Base-by-base conservation (phyloP, 2,888 invertebrate genomes). In the Aquatica leii region DNA sequence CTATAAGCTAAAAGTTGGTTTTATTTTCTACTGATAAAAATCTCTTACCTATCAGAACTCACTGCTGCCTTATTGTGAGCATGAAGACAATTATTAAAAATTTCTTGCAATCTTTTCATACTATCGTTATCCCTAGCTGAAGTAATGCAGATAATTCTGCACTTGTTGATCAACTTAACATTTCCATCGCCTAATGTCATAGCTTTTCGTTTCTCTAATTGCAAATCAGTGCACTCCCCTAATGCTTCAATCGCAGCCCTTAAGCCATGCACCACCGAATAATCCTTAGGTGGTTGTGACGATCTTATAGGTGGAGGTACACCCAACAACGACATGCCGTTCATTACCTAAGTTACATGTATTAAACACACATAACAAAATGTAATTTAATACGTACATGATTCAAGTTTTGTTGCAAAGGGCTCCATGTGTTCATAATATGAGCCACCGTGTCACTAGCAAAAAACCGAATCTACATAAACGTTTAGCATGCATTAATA, bases 101-200 rank as follows among this genome's bases (percentile, higher is more conserved):
- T 95, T 71, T 95, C 94, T 72, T 95, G 93, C 14, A 96, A 82
- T 75, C 92, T 90, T 71, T 91, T 90, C 82, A 96, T 91, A 64
- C 94, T 94, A 24, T 90, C 89, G 77, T 96, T 92, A 79, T 95
- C 94, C 70, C 94, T 86, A 0, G 95, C 91, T 70, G 94, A 92
- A 4, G 96, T 96, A 34, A 97, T 90, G 76, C 95, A 95, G 74
- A 97, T 93, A 12, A 97, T 92, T 66, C 97, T 86, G 9, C 95
- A 95, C 63, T 89, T 87, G 68, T 82, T 82, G 31, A 79, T 58
- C 61, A 83, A 77, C 69, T 82, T 82, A 24, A 76, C 76, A 12
- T 81, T 73, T 2, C 72, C 71, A 24, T 80, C 83, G 70, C 80
- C 84, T 52, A 85, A 84, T 6, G 80, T 81, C 2, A 83, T 76